Percentiles rank a stretch among this genome's conserved stretches.
These are phyloP conservation scores for Iguana delicatissima DNA, from an alignment of 2,797 vertebrate genomes.

Conservation along the genomic window DNA sequence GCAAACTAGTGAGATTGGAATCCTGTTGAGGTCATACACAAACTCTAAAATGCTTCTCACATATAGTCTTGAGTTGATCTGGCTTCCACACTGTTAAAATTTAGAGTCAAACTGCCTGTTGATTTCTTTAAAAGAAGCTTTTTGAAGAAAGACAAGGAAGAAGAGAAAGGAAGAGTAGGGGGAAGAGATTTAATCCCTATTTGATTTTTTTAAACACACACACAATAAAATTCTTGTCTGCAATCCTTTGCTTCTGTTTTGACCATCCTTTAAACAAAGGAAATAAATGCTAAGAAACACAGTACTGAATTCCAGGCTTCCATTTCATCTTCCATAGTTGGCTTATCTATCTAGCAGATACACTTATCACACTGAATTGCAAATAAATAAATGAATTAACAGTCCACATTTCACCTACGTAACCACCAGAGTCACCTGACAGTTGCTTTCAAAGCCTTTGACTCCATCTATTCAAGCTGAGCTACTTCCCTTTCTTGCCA, in stretches of 20 bases:
- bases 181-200: neutral
- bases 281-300: slow-evolving; percentile 1
- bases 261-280: slow-evolving; percentile 22
- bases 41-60: neutral
- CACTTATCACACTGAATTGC: neutral
- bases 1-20: no score
- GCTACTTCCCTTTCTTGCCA: neutral
- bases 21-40: neutral
- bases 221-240: neutral
- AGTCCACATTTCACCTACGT: neutral
- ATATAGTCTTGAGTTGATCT: neutral
- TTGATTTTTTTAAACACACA: neutral
- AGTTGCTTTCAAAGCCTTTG: slow-evolving; percentile 11
- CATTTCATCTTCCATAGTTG: neutral
- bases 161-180: neutral
- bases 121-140: neutral
- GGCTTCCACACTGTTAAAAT: neutral
- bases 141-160: no score
- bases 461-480: neutral
- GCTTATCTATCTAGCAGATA: neutral
- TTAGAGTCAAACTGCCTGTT: neutral
- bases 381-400: neutral
- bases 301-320: neutral
- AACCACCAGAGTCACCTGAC: neutral
- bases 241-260: slow-evolving; percentile 3